phyloP scores from a whole-genome alignment of 2,113 vertebrate species.

The Aspiorhynchus laticeps region DNA sequence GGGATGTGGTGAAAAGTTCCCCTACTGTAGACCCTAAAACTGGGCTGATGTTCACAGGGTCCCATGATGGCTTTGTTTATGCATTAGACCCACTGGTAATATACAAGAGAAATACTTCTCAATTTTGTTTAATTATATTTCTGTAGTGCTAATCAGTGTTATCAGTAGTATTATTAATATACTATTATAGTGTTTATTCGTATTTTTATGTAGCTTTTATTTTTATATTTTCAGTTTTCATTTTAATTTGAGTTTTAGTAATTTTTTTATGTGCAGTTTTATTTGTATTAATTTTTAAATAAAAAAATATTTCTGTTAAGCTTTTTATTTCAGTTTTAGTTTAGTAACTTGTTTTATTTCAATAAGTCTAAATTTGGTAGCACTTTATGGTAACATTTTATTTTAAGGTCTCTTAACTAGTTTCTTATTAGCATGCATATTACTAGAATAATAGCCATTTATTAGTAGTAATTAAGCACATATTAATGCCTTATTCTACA shows the following conservation, averaged over 20 bases:
- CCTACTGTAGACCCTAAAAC: constrained; percentile 80
- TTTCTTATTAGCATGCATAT: too few relatives aligned
- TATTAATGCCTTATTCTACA: too few relatives aligned
- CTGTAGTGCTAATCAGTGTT: not conserved
- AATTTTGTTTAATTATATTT: not conserved
- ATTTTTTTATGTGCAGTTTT: not conserved
- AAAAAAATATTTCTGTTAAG: too few relatives aligned
- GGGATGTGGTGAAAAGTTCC: constrained; percentile 88
- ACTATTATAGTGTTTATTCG: not conserved
- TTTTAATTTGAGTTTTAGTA: not conserved
- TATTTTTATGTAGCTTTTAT: too few relatives aligned
- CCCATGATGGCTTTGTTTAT: constrained; percentile 89
- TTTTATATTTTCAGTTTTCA: too few relatives aligned
- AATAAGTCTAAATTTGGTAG: too few relatives aligned
- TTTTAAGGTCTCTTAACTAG: too few relatives aligned
- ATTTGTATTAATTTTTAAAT: too few relatives aligned
- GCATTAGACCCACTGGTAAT: constrained; percentile 87
- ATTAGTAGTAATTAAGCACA: too few relatives aligned
- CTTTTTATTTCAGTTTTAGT: not conserved
- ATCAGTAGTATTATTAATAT: not conserved
- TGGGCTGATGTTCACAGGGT: constrained; percentile 85
- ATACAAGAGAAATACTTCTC: not conserved
- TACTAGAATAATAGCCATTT: too few relatives aligned
- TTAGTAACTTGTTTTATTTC: not conserved
- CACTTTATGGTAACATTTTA: too few relatives aligned